Conservation (phyloP, 2,113 vertebrate species). For the Epinephelus cyanopodus region DNA sequence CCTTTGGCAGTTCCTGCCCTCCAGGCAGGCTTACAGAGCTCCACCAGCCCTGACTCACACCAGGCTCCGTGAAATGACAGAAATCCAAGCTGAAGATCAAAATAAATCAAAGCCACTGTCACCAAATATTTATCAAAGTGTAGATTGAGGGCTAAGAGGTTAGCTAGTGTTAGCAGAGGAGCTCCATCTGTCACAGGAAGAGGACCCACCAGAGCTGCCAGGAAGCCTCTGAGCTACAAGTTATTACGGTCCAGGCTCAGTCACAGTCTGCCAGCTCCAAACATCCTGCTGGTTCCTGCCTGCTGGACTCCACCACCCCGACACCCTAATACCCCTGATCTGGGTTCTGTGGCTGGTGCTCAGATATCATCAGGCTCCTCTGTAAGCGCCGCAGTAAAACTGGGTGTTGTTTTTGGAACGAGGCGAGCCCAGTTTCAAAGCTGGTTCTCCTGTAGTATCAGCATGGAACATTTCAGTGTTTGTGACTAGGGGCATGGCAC, state of each 20-base stretch:
- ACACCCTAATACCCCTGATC: slow-evolving; percentile 64
- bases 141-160: slow-evolving; percentile 41
- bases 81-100: slow-evolving; percentile 48
- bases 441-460: slow-evolving; percentile 45
- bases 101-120: slow-evolving; percentile 51
- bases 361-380: slow-evolving; percentile 71
- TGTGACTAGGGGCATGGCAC: slow-evolving; percentile 20
- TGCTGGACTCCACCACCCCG: slow-evolving; percentile 43
- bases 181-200: slow-evolving; percentile 34
- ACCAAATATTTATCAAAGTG: slow-evolving; percentile 64
- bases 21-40: slow-evolving; percentile 17
- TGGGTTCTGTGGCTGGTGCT: slow-evolving; percentile 61
- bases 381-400: slow-evolving; percentile 47
- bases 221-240: slow-evolving; percentile 21
- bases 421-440: slow-evolving; percentile 44
- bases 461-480: slow-evolving; percentile 56
- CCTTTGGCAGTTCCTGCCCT: slow-evolving; percentile 28
- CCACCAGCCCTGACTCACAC: slow-evolving; percentile 23
- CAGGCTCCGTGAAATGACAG: slow-evolving; percentile 21
- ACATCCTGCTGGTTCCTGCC: slow-evolving; percentile 51
- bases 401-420: slow-evolving; percentile 67
- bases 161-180: slow-evolving; percentile 26
- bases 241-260: slow-evolving; percentile 33
- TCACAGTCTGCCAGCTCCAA: slow-evolving; percentile 49
- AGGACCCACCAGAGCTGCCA: slow-evolving; percentile 15